A percentile compares a stretch with the other conserved stretches of the same genome.
Conservation (phyloP, 2,113 vertebrate genomes). For the Elephas maximus region DNA sequence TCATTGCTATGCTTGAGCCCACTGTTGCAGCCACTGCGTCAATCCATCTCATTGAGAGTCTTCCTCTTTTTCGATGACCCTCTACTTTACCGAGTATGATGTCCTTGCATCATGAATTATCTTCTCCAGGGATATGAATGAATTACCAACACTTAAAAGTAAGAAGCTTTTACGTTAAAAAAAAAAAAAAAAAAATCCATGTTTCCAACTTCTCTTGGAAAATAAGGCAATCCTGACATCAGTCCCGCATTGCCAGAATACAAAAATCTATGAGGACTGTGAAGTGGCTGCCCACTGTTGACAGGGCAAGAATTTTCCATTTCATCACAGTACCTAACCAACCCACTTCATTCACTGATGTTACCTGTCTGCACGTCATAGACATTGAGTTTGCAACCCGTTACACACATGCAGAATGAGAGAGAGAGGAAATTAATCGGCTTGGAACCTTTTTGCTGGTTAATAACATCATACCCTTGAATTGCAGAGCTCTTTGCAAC, state of each 20-base stretch:
- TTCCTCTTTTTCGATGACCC: too few relatives aligned
- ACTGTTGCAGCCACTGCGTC: too few relatives aligned
- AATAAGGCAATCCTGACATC: not conserved
- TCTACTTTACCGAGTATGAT: too few relatives aligned
- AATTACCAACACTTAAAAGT: not conserved
- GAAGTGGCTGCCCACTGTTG: not conserved
- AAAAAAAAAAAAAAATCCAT: not conserved
- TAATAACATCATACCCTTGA: not conserved
- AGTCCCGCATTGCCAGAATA: not conserved
- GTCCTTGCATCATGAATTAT: too few relatives aligned
- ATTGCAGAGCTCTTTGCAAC: not conserved
- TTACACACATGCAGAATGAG: not conserved
- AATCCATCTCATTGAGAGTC: too few relatives aligned
- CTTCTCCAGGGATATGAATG: not conserved
- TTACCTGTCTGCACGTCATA: not conserved
- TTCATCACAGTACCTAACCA: not conserved
- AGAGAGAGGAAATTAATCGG: not conserved
- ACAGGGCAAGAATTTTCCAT: not conserved
- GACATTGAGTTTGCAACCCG: not conserved
- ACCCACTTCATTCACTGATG: not conserved
- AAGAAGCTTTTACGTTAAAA: not conserved
- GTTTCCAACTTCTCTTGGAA: constrained; percentile 35
- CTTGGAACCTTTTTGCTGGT: too few relatives aligned
- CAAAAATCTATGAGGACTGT: not conserved
- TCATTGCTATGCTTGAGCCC: too few relatives aligned